These are phyloP conservation scores for Chymomyza costata DNA, from an alignment of 1,140 invertebrate genomes.

Conservation along the genomic window DNA sequence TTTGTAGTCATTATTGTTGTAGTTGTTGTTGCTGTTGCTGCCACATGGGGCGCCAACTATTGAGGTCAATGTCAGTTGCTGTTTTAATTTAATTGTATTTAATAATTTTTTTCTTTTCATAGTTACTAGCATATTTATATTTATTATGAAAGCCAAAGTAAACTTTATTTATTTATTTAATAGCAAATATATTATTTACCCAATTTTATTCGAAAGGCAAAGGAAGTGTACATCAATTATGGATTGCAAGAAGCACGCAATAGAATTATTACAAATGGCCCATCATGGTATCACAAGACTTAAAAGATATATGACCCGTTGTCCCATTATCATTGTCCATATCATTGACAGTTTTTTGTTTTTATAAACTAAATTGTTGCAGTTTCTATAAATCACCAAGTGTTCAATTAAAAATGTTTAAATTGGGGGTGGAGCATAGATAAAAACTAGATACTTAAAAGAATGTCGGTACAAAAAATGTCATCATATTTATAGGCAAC, in stretches of 20 bases:
- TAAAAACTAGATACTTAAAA: too few relatives aligned
- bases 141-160: conserved; percentile 21
- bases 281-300: conserved; percentile 66
- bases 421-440: too few relatives aligned
- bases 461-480: too few relatives aligned
- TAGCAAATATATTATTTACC: conserved; percentile 30
- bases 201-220: too few relatives aligned
- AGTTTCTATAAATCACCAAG: too few relatives aligned
- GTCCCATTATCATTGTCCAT: too few relatives aligned
- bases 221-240: conserved; percentile 46
- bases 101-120: conserved; percentile 17
- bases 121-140: conserved; percentile 6
- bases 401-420: too few relatives aligned
- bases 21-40: conserved; percentile 1
- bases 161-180: conserved; percentile 24
- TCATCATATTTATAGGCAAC: too few relatives aligned
- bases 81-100: too few relatives aligned
- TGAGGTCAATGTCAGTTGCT: conserved; percentile 52
- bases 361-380: too few relatives aligned
- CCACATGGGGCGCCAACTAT: conserved; percentile 3
- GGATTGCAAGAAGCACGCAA: conserved; percentile 43
- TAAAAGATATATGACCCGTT: conserved; percentile 44
- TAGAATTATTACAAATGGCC: conserved; percentile 66
- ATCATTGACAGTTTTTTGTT: too few relatives aligned
- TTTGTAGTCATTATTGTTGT: too few relatives aligned